Base-by-base conservation (phyloP, 2,888 invertebrate species). In the Plebejus melissa region DNA sequence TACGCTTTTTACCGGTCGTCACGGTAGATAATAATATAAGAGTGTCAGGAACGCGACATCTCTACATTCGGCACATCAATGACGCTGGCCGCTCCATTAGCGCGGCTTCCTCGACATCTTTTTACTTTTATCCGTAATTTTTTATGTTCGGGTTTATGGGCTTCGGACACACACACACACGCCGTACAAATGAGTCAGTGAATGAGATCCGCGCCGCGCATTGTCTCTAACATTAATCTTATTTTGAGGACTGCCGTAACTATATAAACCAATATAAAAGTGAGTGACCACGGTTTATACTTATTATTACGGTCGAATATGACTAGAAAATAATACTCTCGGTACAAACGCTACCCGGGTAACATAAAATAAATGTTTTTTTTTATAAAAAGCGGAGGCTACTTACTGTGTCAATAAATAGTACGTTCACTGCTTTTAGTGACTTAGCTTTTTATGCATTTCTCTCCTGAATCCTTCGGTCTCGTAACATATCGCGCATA, bases 81-180 rank as follows among this genome's bases (percentile, higher is more conserved):
- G 70, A 36, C 36, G 16, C 70, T 2, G 70, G 38, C 70, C 70
- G 71, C 41, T 41, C 71, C 71, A 71, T 71, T 71, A 71, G 41
- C 28, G 71, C 71, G 41, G 71, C 71, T 71, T 71, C 71, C 46
- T 71, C 28, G 71, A 71, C 71, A 71, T 28, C 9, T 46, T 71
- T 71, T 71, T 71, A 71, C 70, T 71, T 70, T 70, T 71, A 71
- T 71, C 46, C 46, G n/a, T 41, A 46, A 71, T 28, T 71, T 71
- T 71, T 71, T 71, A 41, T 13, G n/a, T 28, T 38, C 28, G 71
- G 71, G 46, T 71, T 28, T 41, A 71, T 13, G 71, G 28, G 71
- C 11, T 16, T 41, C 41, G 46, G 38, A 22, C 70, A 22, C 41
- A 54, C 54, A 54, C 54, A 54, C 54, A 54, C 16, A 54, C 9